Evolutionary conservation across 2,888 invertebrate species (phyloP).

Genomic region (Zaprionus obscuricornis): DNA sequence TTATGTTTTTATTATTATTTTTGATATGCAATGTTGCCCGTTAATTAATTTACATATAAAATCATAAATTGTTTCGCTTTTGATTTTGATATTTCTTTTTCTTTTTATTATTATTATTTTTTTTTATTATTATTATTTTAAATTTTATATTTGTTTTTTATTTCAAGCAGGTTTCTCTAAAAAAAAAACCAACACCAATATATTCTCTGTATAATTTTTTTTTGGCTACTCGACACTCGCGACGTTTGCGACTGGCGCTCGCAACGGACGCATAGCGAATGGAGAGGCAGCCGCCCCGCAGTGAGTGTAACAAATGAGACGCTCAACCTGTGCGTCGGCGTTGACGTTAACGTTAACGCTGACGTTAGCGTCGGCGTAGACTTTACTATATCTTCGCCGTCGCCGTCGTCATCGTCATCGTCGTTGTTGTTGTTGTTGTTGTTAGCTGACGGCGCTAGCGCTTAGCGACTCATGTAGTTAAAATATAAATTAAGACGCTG

Average conservation of each 20-base stretch:
- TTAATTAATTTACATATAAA: conserved; percentile 42
- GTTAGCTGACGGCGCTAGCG: too few species aligned
- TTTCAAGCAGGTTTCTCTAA: conserved; percentile 44
- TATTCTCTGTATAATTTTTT: conserved; percentile 3
- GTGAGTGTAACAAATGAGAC: conserved; percentile 39
- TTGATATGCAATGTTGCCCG: conserved; percentile 27
- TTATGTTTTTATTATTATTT: neutral
- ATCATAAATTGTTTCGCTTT: conserved; percentile 2
- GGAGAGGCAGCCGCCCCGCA: conserved; percentile 44
- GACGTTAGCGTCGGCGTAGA: conserved; percentile 4
- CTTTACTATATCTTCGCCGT: conserved; percentile 12
- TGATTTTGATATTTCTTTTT: conserved; percentile 29
- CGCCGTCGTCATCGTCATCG: neutral
- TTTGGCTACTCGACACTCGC: conserved; percentile 43
- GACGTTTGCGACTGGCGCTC: conserved; percentile 59
- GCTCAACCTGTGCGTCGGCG: conserved; percentile 63
- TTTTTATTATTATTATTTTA: conserved; percentile 24
- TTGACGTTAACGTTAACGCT: conserved; percentile 11
- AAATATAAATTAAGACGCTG: conserved; percentile 32
- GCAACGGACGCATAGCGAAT: conserved; percentile 74
- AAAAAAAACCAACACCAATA: neutral
- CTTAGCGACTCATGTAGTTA: conserved; percentile 26
- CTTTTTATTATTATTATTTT: conserved; percentile 10
- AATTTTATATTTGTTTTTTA: conserved; percentile 25
- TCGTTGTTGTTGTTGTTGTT: too few species aligned